Base-by-base conservation (phyloP, 1,140 invertebrate genomes). In the Pseudomyrmex cubaensis region DNA sequence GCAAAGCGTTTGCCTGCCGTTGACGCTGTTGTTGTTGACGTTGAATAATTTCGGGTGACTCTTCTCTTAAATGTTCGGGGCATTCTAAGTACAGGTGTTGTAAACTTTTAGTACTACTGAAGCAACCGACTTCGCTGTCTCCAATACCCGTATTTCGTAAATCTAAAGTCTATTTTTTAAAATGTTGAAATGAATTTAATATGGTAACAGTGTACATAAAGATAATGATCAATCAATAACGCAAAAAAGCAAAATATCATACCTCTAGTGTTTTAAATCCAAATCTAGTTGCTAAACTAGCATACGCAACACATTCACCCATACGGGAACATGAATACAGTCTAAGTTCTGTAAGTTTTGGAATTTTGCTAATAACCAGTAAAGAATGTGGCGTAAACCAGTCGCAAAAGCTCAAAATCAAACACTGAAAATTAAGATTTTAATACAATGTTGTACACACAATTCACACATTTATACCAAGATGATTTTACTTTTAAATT, bases 231-330 rank as follows among this genome's bases (percentile, higher is more conserved):
- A 5, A 59, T 35, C 73, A 52, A 50, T n/a, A n/a, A 61, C 10
- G 13, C 2, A 50, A 44, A n/a, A 17, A 52, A 48, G 17, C 25
- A 48, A 46, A 46, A 64, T 15, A 54, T 64, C 20, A 88, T 93
- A 96, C 96, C 94, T 96, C 95, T 8, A 97, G 90, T 17, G 94
- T 93, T 90, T 95, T 94, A 87, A 97, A 97, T n/a, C 97, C 97
- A 92, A 96, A 97, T 89, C 96, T 94, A 9, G 96, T 95, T 0
- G 97, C 96, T 57, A 97, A 95, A 88, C 96, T 96, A 15, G 96
- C 95, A 92, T 97, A 97, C 0, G 97, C 96, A 15, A 97, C 95
- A 91, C 96, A 97, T 90, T 97, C 96, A 22, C 95, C 95, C 72
- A 97, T 92, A 75, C 95, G 93, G 64, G 93, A 90, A 91, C 97